phyloP scores from a whole-genome alignment of 2,113 vertebrate genomes.

The Phaethornis superciliosus region DNA sequence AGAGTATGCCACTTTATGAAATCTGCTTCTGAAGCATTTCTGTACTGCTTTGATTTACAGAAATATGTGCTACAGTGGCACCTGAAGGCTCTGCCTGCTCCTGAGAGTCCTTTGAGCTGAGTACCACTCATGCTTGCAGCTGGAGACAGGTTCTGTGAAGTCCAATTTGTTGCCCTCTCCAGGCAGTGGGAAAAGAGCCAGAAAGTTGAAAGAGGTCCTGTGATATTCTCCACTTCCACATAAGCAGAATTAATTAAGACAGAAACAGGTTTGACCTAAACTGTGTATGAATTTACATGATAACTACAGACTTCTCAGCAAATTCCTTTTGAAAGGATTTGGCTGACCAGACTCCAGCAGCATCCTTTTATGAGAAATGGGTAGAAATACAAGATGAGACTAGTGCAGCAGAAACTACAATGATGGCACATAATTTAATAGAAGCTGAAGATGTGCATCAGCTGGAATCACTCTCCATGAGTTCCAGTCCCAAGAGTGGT shows the following conservation, averaged over 20 bases:
- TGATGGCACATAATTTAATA: not conserved
- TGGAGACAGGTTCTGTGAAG: not conserved
- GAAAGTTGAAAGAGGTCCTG: not conserved
- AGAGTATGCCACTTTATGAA: not conserved
- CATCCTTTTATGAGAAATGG: not conserved
- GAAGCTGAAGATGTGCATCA: not conserved
- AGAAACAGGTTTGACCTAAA: not conserved
- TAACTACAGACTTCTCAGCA: not conserved
- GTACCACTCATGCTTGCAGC: not conserved
- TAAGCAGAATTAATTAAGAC: not conserved
- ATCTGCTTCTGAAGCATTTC: not conserved
- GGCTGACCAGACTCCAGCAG: not conserved
- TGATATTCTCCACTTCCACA: not conserved
- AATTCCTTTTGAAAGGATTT: not conserved
- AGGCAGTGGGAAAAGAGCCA: not conserved
- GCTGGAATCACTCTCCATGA: rapidly evolving
- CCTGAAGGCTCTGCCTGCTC: not conserved
- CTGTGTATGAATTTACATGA: not conserved
- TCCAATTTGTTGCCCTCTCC: not conserved
- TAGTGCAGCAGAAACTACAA: not conserved
- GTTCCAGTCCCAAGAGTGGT: not conserved
- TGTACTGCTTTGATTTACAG: not conserved
- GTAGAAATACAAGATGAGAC: not conserved
- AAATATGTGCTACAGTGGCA: not conserved
- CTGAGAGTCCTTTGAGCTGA: not conserved